Conservation (phyloP, 1,140 invertebrate genomes). For the Gryon sp. region DNA sequence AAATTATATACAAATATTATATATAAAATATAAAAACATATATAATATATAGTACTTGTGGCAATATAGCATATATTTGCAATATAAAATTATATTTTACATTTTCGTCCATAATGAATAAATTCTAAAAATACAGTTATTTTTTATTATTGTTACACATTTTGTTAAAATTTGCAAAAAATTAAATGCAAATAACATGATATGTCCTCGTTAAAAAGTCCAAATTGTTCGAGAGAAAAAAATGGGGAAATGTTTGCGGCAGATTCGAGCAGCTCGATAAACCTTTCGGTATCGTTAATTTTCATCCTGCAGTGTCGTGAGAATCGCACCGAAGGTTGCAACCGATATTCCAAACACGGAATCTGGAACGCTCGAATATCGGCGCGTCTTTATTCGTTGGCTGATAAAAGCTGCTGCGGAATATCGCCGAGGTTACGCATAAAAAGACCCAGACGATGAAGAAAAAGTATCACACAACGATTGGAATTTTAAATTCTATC, state of each 20-base stretch:
- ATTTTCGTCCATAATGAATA: no score
- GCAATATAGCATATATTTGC: no score
- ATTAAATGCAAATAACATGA: no score
- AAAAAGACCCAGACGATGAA: conserved; percentile 40
- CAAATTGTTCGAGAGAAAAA: not conserved
- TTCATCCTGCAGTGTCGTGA: conserved; percentile 37
- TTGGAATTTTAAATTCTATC: conserved; percentile 44
- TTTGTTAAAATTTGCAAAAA: no score
- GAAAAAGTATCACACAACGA: conserved; percentile 38
- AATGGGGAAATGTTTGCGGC: conserved; percentile 4
- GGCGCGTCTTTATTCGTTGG: conserved; percentile 38
- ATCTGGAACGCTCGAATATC: conserved; percentile 58
- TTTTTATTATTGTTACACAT: no score
- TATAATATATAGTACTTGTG: no score
- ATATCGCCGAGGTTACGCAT: conserved; percentile 39
- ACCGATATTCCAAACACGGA: conserved; percentile 52
- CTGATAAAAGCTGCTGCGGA: conserved; percentile 46
- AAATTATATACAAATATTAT: no score
- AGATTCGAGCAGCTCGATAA: conserved; percentile 28
- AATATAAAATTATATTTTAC: no score
- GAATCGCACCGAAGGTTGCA: conserved; percentile 43
- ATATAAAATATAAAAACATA: no score
- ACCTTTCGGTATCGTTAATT: conserved; percentile 46
- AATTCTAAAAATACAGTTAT: no score
- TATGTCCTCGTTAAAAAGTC: conserved; percentile 8